phyloP scores from a whole-genome alignment of 2,888 invertebrate genomes.

The Lycaena phlaeas region DNA sequence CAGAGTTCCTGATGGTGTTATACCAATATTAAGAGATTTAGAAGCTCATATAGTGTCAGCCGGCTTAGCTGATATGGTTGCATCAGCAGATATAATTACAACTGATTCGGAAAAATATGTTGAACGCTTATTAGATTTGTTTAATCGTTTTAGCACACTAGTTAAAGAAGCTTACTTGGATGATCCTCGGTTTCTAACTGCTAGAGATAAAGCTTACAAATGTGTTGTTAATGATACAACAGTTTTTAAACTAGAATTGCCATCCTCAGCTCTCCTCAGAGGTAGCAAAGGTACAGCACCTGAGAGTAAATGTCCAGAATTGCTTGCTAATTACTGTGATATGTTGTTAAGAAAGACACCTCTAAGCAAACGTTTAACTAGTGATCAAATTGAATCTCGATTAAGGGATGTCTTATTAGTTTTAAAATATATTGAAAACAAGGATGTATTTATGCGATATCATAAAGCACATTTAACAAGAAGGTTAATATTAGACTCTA shows the following conservation, averaged over 20 bases:
- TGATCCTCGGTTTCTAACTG: constrained; percentile 97
- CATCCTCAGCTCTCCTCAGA: constrained; percentile 73
- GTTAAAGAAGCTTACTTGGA: constrained; percentile 96
- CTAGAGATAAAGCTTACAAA: constrained; percentile 97
- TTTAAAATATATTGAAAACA: constrained; percentile 98
- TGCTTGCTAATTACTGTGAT: constrained; percentile 99
- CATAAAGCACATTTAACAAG: constrained; percentile 98
- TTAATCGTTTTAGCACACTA: constrained; percentile 91
- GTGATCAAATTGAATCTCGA: constrained; percentile 96
- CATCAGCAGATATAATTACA: constrained; percentile 95
- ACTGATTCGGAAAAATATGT: constrained; percentile 99
- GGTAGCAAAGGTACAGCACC: constrained; percentile 82
- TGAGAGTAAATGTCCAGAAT: constrained; percentile 98
- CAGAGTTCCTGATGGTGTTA: constrained; percentile 92
- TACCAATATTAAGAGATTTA: constrained; percentile 91
- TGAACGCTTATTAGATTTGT: constrained; percentile 92
- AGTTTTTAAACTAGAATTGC: constrained; percentile 83
- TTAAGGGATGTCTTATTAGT: constrained; percentile 95
- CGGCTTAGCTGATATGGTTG: constrained; percentile 96
- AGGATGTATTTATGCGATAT: constrained; percentile 99
- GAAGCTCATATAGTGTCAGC: constrained; percentile 95
- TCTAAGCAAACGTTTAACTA: constrained; percentile 94
- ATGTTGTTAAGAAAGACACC: constrained; percentile 97
- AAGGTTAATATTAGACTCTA: constrained; percentile 94
- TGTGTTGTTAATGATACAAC: constrained; percentile 98